Percentiles rank a stretch among this genome's conserved stretches.
Conservation (phyloP, 37 sponge, comb jelly and placozoan species). For the Oopsacas minuta region DNA sequence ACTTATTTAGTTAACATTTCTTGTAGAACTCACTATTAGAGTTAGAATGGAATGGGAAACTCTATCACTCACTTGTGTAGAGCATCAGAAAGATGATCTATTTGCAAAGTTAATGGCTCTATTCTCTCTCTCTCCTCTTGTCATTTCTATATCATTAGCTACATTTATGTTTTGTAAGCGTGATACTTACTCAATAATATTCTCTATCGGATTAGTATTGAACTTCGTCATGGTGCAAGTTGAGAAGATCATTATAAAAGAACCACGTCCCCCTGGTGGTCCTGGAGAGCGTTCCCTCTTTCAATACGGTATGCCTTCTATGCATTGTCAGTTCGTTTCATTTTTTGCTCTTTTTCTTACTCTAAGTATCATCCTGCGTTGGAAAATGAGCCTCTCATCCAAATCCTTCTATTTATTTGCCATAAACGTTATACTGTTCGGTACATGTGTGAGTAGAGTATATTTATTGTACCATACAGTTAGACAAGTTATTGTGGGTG, state of each 20-base stretch:
- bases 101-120: conserved; percentile 63
- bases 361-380: conserved; percentile 24
- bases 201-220: conserved; percentile 41
- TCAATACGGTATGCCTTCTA: conserved; percentile 89
- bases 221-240: conserved; percentile 54
- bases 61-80: neutral
- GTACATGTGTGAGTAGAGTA: neutral
- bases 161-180: conserved; percentile 58
- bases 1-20: no score
- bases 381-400: neutral
- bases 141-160: conserved; percentile 48
- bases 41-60: neutral
- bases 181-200: conserved; percentile 50
- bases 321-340: conserved; percentile 86
- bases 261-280: conserved; percentile 59
- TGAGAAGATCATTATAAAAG: conserved; percentile 52
- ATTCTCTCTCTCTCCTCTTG: conserved; percentile 56
- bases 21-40: neutral
- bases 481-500: neutral
- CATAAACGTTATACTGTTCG: neutral
- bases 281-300: conserved; percentile 29
- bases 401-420: neutral
- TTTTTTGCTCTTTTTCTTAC: conserved; percentile 68
- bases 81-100: conserved; percentile 51
- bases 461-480: neutral